Evolutionary conservation across 2,113 vertebrate genomes (phyloP), one percentile per base, ranked within the genome.

Genomic region (Vireo altiloquus): DNA sequence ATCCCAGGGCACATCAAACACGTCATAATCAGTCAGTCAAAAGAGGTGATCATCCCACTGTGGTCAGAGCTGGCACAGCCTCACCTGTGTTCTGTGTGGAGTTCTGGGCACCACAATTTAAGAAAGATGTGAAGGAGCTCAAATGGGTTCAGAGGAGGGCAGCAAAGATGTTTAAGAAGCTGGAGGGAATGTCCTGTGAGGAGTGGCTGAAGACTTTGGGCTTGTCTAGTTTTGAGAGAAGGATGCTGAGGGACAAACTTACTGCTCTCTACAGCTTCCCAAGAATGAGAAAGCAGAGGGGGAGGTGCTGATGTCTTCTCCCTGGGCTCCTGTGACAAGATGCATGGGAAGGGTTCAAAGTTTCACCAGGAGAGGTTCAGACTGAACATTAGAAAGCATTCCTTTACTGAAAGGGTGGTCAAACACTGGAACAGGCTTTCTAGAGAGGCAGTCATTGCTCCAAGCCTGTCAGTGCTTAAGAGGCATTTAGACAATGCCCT

Each of bases 21-120:
- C 35, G 35, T 18, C 5, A 25, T 10, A 8, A 49, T 14, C 10
- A 50, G 46, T 3, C 2, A 0, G 3, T 11, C 35, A 30, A 63
- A 35, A 42, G 37, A 31, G 42, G 15, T 8, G 19, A 54, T 69
- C 31, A 44, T 37, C 23, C 65, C 3, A 1, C 37, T 37, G 14
- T 28, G 6, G n/a, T 37, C n/a, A 49, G 23, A 4, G 2, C 37
- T 70, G 40, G 7, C 24, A 18, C 7, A 7, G 18, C 68, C 59
- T 68, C 31, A 15, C 15, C n/a, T 63, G 27, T 15, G 10, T 11
- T 4, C 30, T 61, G 1, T 42, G 15, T 10, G 23, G 33, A 23
- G 30, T 37, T 42, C 46, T n/a, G 46, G 25, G 37, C 5, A 30
- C 1, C 42, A 42, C 13, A 7, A 2, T 44, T 49, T 39, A 11